phyloP scores from a whole-genome alignment of 2,888 invertebrate species.

The Dyspetes luteomarginatus region DNA sequence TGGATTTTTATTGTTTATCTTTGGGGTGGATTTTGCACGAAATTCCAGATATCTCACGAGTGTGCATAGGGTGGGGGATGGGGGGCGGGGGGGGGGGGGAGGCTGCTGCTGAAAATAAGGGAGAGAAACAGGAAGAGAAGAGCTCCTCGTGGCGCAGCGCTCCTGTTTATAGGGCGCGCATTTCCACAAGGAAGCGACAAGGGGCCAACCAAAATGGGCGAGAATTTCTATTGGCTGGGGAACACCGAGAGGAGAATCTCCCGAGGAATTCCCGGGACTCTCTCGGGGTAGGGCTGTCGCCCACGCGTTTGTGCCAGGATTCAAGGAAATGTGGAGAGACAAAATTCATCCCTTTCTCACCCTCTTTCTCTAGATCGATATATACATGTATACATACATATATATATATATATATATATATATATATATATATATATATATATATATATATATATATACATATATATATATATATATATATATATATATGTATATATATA shows the following conservation, averaged over 20 bases:
- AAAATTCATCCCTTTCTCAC: neutral
- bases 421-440: too few relatives aligned
- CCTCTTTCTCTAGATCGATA: neutral
- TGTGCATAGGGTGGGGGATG: slow-evolving; percentile 41
- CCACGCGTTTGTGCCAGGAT: slow-evolving; percentile 46
- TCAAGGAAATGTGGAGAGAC: neutral
- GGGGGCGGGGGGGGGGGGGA: too few relatives aligned
- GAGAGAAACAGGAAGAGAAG: slow-evolving; percentile 46
- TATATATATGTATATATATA: too few relatives aligned
- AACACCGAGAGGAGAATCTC: slow-evolving; percentile 3
- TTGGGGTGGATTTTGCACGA: neutral
- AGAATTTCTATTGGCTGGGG: slow-evolving; percentile 33
- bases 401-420: too few relatives aligned
- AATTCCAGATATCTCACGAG: neutral
- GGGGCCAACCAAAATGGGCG: neutral
- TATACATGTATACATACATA: too few relatives aligned
- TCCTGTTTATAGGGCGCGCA: slow-evolving; percentile 79
- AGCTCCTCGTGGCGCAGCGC: slow-evolving; percentile 74
- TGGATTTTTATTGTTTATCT: neutral
- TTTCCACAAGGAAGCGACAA: slow-evolving; percentile 69
- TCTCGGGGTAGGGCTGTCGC: slow-evolving; percentile 16
- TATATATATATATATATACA: too few relatives aligned
- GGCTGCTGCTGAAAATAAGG: slow-evolving; percentile 8
- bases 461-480: too few relatives aligned
- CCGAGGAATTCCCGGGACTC: slow-evolving; percentile 54